Evolutionary conservation across 2,797 vertebrate genomes (phyloP).

Genomic region (Ciconia nigra): DNA sequence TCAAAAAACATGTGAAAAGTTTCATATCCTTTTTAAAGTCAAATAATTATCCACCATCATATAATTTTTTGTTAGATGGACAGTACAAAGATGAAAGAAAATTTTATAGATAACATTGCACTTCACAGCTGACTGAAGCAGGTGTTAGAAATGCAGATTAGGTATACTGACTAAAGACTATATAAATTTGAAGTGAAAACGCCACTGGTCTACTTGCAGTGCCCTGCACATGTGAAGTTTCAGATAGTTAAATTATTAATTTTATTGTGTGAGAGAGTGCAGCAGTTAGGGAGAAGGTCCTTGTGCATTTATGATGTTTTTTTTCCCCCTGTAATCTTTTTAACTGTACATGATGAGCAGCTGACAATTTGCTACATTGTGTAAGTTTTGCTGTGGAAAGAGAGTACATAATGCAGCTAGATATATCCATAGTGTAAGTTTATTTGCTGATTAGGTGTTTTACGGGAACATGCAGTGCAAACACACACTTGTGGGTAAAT

Average conservation of each 20-base stretch:
- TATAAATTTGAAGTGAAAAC: slow-evolving; percentile 99
- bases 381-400: slow-evolving; percentile 8
- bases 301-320: slow-evolving; percentile 67
- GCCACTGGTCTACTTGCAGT: slow-evolving; percentile 86
- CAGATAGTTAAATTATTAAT: slow-evolving; percentile 92
- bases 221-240: slow-evolving; percentile 86
- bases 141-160: slow-evolving; percentile 99
- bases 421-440: background rate
- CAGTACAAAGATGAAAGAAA: slow-evolving; percentile 86
- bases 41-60: slow-evolving; percentile 84
- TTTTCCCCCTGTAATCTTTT: slow-evolving; percentile 63
- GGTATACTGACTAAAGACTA: slow-evolving; percentile 94
- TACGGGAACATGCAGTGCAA: background rate
- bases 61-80: slow-evolving; percentile 73
- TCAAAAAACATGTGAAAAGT: slow-evolving; percentile 61
- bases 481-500: background rate
- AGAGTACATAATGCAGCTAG: background rate
- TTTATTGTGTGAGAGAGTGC: slow-evolving; percentile 84
- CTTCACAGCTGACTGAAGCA: slow-evolving; percentile 89
- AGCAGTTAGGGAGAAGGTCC: slow-evolving; percentile 75
- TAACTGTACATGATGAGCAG: slow-evolving; percentile 70
- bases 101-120: slow-evolving; percentile 78
- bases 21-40: slow-evolving; percentile 76
- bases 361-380: slow-evolving; percentile 29
- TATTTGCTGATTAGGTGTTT: background rate